These are phyloP conservation scores for Microctenopoma steveboyesi DNA, from an alignment of 2,797 vertebrate genomes.

Conservation along the genomic window DNA sequence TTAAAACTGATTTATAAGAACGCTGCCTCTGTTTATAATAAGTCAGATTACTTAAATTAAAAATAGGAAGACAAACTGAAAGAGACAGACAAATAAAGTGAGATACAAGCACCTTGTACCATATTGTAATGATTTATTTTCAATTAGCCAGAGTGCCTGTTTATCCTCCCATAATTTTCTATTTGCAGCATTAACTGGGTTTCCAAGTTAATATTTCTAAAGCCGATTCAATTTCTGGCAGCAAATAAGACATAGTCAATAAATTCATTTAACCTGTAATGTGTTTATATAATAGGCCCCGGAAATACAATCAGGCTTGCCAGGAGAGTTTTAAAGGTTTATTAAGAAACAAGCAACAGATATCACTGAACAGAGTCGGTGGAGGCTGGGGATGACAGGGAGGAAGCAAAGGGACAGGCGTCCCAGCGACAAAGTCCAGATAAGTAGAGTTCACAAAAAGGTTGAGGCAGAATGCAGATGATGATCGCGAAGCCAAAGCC, in stretches of 20 bases:
- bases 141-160: conserved; percentile 57
- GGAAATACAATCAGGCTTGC: too few relatives aligned
- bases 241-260: conserved; percentile 36
- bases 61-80: conserved; percentile 15
- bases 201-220: conserved; percentile 57
- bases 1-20: conserved; percentile 18
- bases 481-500: conserved; percentile 9
- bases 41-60: conserved; percentile 17
- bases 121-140: conserved; percentile 54
- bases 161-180: conserved; percentile 51
- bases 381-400: too few relatives aligned
- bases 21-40: conserved; percentile 20
- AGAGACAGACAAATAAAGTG: conserved; percentile 19
- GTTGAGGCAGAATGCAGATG: too few relatives aligned
- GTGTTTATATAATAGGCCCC: too few relatives aligned
- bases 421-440: too few relatives aligned
- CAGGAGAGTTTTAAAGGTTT: too few relatives aligned
- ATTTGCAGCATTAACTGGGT: conserved; percentile 47
- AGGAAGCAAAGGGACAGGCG: too few relatives aligned
- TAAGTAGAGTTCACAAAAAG: too few relatives aligned
- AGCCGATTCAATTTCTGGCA: conserved; percentile 36
- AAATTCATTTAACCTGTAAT: conserved; percentile 33
- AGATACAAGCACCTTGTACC: conserved; percentile 16
- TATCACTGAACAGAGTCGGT: too few relatives aligned
- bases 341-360: too few relatives aligned